Evolutionary conservation across 2,888 invertebrate genomes (phyloP), one percentile per base, ranked within the genome.

Genomic region (Lasius fuliginosus): DNA sequence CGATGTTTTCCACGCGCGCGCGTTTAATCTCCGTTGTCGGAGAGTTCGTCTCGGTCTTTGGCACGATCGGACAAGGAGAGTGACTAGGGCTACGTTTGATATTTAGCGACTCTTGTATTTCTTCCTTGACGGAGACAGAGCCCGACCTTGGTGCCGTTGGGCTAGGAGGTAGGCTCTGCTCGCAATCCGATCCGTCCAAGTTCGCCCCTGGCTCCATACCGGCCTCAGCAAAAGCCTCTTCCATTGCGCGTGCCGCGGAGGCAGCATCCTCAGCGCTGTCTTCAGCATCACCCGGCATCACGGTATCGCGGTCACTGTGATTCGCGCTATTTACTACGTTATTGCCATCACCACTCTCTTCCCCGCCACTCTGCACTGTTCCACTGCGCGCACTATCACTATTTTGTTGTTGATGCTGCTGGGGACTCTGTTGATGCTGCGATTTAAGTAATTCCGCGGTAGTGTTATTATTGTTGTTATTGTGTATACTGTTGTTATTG

Each of bases 1-100:
- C 98, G 93, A 99, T 99, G 95, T 98, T 98, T 95, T 99, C 99
- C 89, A 99, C 98, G 91, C 99, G 97, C 64, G 98, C 98, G 92
- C 98, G 97, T 95, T 99, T 99, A 93, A 98, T 97, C 95, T 98
- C 98, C 88, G 97, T 96, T 90, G 97, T 97, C 81, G 96, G 94
- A 75, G 94, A 95, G 65, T 86, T 94, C 62, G 90, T 92, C 87
- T 94, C 94, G 60, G 94, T 93, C 85, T 94, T 93, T 49, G 93
- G 93, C 85, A 94, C 90, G 86, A 94, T 90, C 82, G 94, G 94
- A 81, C 94, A 94, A 67, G 95, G 95, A 82, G 95, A 95, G 69
- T 94, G 93, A 86, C 94, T 94, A 23, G 94, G 94, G 87, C 94
- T 94, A 12, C 93, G 94, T 83, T 94, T 95, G 81, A 94, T 91